Percentiles rank a stretch among this genome's conserved stretches.
These are phyloP conservation scores for Progne subis DNA, from an alignment of 2,113 vertebrate species.

Conservation along the genomic window DNA sequence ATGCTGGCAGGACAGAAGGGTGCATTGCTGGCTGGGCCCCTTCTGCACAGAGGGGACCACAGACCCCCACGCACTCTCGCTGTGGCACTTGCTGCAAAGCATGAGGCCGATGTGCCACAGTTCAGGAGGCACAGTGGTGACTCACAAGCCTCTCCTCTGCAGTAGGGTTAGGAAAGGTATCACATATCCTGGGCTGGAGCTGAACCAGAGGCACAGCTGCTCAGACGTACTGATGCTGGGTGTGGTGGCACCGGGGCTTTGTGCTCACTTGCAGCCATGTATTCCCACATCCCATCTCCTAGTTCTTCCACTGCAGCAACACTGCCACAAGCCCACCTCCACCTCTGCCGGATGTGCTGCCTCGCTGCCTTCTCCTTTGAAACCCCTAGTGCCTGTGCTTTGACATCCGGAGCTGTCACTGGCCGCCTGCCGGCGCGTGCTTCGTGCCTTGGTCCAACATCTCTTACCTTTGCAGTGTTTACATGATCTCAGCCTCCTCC, in stretches of 20 bases:
- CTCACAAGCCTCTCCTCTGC: not conserved
- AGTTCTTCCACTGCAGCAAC: not conserved
- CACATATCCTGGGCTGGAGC: not conserved
- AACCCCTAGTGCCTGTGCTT: not conserved
- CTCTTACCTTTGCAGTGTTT: not conserved
- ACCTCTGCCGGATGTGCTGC: fast-evolving
- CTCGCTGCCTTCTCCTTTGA: not conserved
- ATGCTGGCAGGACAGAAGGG: not conserved
- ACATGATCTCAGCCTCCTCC: not conserved
- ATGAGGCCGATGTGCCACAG: fast-evolving
- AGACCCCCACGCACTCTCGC: fast-evolving
- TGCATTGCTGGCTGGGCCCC: not conserved
- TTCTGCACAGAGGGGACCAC: fast-evolving
- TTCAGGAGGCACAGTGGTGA: not conserved
- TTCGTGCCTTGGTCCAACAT: not conserved
- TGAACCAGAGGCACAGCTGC: not conserved
- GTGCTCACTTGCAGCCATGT: fast-evolving
- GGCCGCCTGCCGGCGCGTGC: not conserved
- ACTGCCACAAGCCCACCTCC: not conserved
- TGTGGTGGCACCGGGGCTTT: fast-evolving
- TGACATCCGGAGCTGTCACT: not conserved
- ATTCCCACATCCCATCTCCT: not conserved
- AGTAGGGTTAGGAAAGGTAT: no score
- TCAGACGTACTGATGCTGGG: fast-evolving
- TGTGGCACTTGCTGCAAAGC: not conserved